Base-by-base conservation (phyloP, 53 echinoderm and acorn worm genomes). In the Holothuria leucospilota region DNA sequence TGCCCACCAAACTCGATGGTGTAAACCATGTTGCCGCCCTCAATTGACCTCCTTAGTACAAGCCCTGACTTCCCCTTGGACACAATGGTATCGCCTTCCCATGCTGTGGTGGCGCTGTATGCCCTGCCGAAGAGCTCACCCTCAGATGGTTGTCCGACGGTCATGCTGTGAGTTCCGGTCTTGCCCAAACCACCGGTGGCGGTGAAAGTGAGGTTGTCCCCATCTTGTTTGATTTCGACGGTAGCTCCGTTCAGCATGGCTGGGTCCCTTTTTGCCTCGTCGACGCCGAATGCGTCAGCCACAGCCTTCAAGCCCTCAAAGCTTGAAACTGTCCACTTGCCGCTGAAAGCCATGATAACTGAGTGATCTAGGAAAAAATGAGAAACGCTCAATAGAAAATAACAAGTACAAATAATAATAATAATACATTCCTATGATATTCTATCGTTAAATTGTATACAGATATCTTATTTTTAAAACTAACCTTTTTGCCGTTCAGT, bases 151-250 rank as follows among this genome's bases (percentile, higher is more conserved):
- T 41, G 51, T 12, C 93, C 90, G 16, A 93, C 87, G 63, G 90
- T 79, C 78, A 93, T 86, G 71, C 70, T 26, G 51, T 65, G 62
- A 29, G 40, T 52, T 18, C 75, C 71, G 0, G 78, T 3, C 27
- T 84, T 90, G 7, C 90, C 90, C 41, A 82, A 58, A 60, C 82
- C 64, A 20, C 87, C 82, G 28, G 60, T 78, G 70, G 77, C 87
- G 13, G 42, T 90, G 84, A 93, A 81, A 52, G 74, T 82, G 90
- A 93, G 84, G 84, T 90, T 82, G 85, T 93, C 93, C 8, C 93
- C 93, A 85, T 93, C 65, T 64, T 93, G 93, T 46, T n/a, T 78
- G 79, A 93, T 90, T 28, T 52, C 85, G 42, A 93, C 79, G n/a
- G 62, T 38, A 20, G 87, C 84, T 5, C 61, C 60, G 9, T 53